phyloP scores from a whole-genome alignment of 1,140 invertebrate species.

The Archivesica marissinica region DNA sequence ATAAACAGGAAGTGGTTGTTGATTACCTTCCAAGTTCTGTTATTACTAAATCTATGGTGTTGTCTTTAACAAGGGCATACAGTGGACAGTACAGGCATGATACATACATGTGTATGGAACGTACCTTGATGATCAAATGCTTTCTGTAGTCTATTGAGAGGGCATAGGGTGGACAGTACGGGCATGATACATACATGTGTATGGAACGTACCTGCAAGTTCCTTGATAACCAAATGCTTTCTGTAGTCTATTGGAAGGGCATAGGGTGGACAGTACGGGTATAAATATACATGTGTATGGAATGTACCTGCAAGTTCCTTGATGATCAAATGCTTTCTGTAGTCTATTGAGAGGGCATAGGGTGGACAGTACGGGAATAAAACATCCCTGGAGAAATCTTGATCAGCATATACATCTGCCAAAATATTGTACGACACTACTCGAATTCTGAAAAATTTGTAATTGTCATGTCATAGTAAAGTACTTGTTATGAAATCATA shows the following conservation, averaged over 20 bases:
- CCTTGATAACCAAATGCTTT: slow-evolving; percentile 92
- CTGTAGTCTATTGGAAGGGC: slow-evolving; percentile 94
- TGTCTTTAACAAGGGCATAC: too few species aligned
- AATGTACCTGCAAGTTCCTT: slow-evolving; percentile 91
- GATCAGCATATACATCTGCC: slow-evolving; percentile 94
- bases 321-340: slow-evolving; percentile 92
- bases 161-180: slow-evolving; percentile 91
- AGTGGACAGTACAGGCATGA: too few species aligned
- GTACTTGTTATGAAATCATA: too few species aligned
- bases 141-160: slow-evolving; percentile 94
- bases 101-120: too few species aligned
- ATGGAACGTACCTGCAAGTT: slow-evolving; percentile 90
- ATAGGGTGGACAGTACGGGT: slow-evolving; percentile 92
- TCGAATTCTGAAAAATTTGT: slow-evolving; percentile 89
- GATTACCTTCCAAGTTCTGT: too few species aligned
- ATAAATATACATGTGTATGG: too few species aligned
- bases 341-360: slow-evolving; percentile 92
- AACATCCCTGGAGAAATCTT: slow-evolving; percentile 88
- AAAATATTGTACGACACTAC: slow-evolving; percentile 95
- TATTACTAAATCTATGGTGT: too few species aligned
- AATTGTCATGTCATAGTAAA: too few species aligned
- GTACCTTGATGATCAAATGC: slow-evolving; percentile 92
- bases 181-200: slow-evolving; percentile 89
- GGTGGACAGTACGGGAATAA: slow-evolving; percentile 93
- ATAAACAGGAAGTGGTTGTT: too few species aligned